A percentile compares a stretch with the other conserved stretches of the same genome.
phyloP scores from a whole-genome alignment of 2,888 invertebrate species.

The Nomada fabriciana region DNA sequence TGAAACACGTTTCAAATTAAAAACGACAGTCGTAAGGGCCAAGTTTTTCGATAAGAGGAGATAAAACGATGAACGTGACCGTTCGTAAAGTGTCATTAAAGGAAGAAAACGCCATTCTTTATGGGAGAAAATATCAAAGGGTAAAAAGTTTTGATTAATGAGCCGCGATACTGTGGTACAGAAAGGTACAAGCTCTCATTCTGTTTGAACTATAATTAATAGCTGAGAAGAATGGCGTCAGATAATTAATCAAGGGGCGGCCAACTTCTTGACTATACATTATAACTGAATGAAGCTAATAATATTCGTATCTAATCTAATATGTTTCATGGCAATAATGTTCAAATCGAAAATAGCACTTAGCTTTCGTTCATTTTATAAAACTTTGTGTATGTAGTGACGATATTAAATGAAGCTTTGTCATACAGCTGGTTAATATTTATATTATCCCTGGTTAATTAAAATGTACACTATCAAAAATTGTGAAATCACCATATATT shows the following conservation, averaged over 20 bases:
- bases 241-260: conserved; percentile 1
- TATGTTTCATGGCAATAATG: neutral
- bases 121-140: neutral
- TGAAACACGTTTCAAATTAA: conserved; percentile 11
- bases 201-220: conserved; percentile 15
- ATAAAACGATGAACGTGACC: neutral
- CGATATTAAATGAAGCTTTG: too few species aligned
- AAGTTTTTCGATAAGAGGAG: neutral
- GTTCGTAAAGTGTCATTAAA: conserved; percentile 10
- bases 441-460: too few species aligned
- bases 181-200: neutral
- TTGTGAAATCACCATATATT: too few species aligned
- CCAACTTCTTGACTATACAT: neutral
- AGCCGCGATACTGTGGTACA: neutral
- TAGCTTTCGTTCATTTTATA: too few species aligned
- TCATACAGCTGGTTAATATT: too few species aligned
- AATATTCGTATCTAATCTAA: neutral
- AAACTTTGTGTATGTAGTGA: too few species aligned
- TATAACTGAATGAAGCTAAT: neutral
- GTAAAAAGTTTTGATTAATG: conserved; percentile 11
- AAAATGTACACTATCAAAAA: too few species aligned
- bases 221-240: neutral
- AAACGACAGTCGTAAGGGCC: too few species aligned
- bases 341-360: neutral
- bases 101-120: neutral